Evolutionary conservation across 2,113 vertebrate species (phyloP), one percentile per base, ranked within the genome.

Genomic region (Cranoglanis bouderius): DNA sequence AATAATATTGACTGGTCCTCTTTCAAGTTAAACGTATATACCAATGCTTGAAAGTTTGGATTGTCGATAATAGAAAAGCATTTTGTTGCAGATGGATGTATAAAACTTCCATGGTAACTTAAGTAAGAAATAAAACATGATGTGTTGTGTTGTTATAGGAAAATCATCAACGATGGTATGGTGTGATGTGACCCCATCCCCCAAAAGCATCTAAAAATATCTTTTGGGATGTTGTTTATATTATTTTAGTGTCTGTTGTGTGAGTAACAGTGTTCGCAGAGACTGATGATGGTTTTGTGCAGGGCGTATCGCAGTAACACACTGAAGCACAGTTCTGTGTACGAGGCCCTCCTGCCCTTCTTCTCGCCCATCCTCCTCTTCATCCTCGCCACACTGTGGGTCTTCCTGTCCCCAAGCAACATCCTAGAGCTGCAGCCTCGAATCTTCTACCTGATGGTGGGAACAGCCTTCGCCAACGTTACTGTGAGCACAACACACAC

Each of bases 391-490:
- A 97, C 97, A 57, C 81, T 91, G 0, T 99, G 98, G 98, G 93
- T 97, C 92, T 94, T 96, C 29, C 46, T 92, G 81, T 99, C 98
- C 26, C 97, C 97, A 0, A 95, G 91, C 38, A 91, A 96, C 89
- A 96, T 99, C 95, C 92, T 99, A 51, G 96, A 98, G 89, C 91
- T 93, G 67, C 97, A 99, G 87, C 98, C 98, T 87, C 95, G 98
- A 88, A 88, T 97, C 67, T 99, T 97, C 96, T 99, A 97, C 93
- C 97, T 98, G 93, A 98, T 99, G 97, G 97, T 99, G 90, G 98
- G 98, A 77, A 99, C 98, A 12, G 97, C 97, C 87, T 99, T 99
- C 7, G 96, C 98, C 80, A 99, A 99, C 38, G 97, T 97, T 92
- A 99, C 98, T 24, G 98, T 99, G 93, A 97, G 97, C 88, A 19